phyloP scores from a whole-genome alignment of 2,797 vertebrate species.

The Pseudochromis fuscus region DNA sequence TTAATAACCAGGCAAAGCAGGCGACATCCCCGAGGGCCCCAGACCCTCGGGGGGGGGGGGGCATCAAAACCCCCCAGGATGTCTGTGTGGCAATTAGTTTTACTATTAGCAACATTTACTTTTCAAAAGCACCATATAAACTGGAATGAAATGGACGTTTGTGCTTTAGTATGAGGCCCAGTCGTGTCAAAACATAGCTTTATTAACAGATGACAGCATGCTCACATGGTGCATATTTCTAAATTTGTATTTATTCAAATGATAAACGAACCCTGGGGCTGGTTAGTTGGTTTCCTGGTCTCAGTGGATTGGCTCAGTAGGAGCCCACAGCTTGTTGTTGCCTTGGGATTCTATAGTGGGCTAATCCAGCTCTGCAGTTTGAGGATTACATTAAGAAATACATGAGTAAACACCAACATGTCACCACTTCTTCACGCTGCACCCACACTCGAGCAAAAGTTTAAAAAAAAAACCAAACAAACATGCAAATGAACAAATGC shows the following conservation, averaged over 20 bases:
- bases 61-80: not conserved
- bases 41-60: too few relatives aligned
- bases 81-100: not conserved
- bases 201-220: not conserved
- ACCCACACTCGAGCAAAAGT: not conserved
- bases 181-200: too few relatives aligned
- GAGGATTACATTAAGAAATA: constrained; percentile 24
- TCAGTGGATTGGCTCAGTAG: not conserved
- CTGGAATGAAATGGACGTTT: too few relatives aligned
- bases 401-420: constrained; percentile 6
- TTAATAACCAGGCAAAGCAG: too few relatives aligned
- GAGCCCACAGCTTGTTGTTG: not conserved
- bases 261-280: not conserved
- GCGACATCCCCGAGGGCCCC: too few relatives aligned
- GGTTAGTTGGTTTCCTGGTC: not conserved
- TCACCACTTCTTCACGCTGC: not conserved
- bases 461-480: constrained; percentile 18
- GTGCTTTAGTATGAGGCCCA: too few relatives aligned
- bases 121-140: not conserved
- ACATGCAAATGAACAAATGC: constrained; percentile 5
- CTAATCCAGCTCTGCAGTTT: constrained; percentile 5
- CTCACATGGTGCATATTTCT: not conserved
- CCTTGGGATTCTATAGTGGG: not conserved
- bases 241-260: not conserved
- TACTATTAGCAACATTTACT: not conserved